phyloP scores from a whole-genome alignment of 2,113 vertebrate species.

The Mustela lutreola region DNA sequence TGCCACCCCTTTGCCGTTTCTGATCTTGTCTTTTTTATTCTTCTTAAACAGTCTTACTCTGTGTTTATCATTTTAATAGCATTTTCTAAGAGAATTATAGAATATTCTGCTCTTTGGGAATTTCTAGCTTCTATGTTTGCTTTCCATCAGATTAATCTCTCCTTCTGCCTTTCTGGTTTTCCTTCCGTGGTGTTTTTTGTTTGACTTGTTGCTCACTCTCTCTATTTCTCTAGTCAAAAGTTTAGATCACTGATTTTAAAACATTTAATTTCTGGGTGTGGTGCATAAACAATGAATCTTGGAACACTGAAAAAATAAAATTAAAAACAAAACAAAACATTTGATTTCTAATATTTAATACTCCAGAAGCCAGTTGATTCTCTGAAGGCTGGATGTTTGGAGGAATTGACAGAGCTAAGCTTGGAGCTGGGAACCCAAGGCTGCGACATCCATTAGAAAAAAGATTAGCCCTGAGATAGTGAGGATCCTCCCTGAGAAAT shows the following conservation, averaged over 20 bases:
- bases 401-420: background rate
- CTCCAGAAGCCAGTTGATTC: background rate
- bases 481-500: background rate
- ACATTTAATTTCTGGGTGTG: no score
- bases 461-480: background rate
- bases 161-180: background rate
- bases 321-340: background rate
- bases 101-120: background rate
- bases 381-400: background rate
- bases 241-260: background rate
- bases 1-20: background rate
- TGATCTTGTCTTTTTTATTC: background rate
- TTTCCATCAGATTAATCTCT: background rate
- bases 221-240: background rate
- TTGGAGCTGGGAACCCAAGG: background rate
- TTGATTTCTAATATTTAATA: background rate
- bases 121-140: background rate
- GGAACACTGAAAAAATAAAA: no score
- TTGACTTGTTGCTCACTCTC: background rate
- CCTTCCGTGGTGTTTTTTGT: background rate
- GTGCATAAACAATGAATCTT: no score
- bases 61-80: background rate
- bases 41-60: background rate
- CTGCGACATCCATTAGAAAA: fast-evolving
- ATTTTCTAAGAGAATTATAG: background rate